Evolutionary conservation across 2,888 invertebrate species (phyloP).

Genomic region (Anodontia alba): DNA sequence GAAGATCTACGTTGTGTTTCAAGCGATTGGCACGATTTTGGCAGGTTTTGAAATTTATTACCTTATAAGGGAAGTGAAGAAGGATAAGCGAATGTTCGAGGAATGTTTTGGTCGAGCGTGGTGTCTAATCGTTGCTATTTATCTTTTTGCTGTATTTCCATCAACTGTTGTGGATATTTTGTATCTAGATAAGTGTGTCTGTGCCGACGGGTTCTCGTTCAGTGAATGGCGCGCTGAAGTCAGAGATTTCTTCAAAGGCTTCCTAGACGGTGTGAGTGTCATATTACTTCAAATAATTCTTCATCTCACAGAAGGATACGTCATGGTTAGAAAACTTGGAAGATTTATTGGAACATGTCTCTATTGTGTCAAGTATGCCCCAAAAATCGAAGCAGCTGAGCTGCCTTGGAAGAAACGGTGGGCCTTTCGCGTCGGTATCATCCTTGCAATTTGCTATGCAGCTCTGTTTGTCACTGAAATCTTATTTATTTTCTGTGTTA

Average conservation of each 20-base stretch:
- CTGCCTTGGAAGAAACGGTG: background rate
- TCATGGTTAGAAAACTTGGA: background rate
- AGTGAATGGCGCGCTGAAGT: conserved; percentile 1
- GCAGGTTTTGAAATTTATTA: conserved; percentile 22
- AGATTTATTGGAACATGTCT: background rate
- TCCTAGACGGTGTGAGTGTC: conserved; percentile 27
- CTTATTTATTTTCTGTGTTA: conserved; percentile 15
- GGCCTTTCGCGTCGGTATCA: conserved; percentile 7
- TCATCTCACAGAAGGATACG: conserved; percentile 15
- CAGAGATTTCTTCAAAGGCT: conserved; percentile 21
- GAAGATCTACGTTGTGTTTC: conserved; percentile 18
- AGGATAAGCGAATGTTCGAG: conserved; percentile 16
- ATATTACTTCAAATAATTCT: conserved; percentile 25
- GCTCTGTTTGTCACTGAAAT: conserved; percentile 16
- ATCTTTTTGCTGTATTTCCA: conserved; percentile 27
- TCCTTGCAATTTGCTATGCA: background rate
- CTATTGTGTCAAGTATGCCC: background rate
- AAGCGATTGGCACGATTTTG: conserved; percentile 24
- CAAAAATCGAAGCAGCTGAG: background rate
- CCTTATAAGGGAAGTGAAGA: conserved; percentile 12
- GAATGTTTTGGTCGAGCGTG: conserved; percentile 27
- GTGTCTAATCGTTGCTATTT: conserved; percentile 20
- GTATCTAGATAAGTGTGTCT: conserved; percentile 23
- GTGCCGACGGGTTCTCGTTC: conserved; percentile 24
- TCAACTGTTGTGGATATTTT: conserved; percentile 34